Evolutionary conservation across 2,797 vertebrate genomes (phyloP).

Genomic region (Melanotaenia pygmaea): DNA sequence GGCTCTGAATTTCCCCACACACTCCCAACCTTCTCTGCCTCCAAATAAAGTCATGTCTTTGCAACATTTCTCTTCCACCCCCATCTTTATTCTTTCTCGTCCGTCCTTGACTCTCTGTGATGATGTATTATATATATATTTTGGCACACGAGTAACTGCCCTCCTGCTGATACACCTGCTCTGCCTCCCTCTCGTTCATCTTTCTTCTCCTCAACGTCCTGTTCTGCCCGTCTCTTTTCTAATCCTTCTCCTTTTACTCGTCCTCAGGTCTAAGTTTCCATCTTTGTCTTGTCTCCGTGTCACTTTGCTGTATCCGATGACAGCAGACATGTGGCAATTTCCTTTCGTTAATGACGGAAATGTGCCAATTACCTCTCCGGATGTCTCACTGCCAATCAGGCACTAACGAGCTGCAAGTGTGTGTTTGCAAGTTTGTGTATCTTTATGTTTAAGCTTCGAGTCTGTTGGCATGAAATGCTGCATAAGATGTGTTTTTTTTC

Average conservation of each 20-base stretch:
- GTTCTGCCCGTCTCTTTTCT: conserved; percentile 18
- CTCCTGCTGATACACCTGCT: conserved; percentile 31
- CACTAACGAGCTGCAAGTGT: conserved; percentile 86
- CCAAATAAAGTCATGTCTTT: conserved; percentile 32
- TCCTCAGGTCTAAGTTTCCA: conserved; percentile 35
- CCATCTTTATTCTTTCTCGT: conserved; percentile 69
- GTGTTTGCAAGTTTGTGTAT: conserved; percentile 75
- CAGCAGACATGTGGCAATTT: conserved; percentile 90
- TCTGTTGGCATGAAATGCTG: conserved; percentile 38
- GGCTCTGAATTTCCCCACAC: conserved; percentile 1
- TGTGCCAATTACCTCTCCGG: conserved; percentile 92
- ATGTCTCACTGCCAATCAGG: conserved; percentile 91
- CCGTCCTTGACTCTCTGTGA: conserved; percentile 45
- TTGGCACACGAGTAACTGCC: conserved; percentile 25
- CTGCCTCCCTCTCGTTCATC: conserved; percentile 30
- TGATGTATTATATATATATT: conserved; percentile 36
- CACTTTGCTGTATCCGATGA: conserved; percentile 63
- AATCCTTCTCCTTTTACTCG: conserved; percentile 7
- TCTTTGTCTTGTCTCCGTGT: conserved; percentile 28
- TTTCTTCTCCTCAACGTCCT: conserved; percentile 37
- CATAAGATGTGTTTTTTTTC: conserved; percentile 17
- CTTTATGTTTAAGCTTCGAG: conserved; percentile 33
- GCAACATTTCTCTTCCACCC: conserved; percentile 16
- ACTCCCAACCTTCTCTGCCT: conserved; percentile 16
- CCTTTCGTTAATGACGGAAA: conserved; percentile 92